A percentile compares a stretch with the other conserved stretches of the same genome.
phyloP scores from a whole-genome alignment of 2,797 vertebrate genomes.

The Orestias chungarensis region DNA sequence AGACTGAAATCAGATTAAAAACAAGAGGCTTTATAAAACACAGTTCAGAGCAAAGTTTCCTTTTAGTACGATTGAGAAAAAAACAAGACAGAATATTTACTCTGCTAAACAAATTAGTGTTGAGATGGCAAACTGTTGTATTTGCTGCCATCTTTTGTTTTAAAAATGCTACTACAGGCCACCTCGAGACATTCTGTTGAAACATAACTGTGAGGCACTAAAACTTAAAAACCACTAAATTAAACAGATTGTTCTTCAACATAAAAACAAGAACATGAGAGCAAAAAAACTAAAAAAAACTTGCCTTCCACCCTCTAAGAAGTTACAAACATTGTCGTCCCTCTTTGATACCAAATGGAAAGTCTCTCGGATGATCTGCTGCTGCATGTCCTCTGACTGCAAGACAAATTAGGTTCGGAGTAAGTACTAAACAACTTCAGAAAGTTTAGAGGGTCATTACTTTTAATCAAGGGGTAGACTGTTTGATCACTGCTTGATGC shows the following conservation, averaged over 20 bases:
- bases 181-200: background rate
- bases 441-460: background rate
- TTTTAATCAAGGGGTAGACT: background rate
- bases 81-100: background rate
- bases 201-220: background rate
- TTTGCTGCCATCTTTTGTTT: constrained; percentile 10
- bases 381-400: constrained; percentile 91
- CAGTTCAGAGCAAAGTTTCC: background rate
- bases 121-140: constrained; percentile 1
- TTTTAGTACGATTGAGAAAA: background rate
- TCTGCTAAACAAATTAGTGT: background rate
- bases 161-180: background rate
- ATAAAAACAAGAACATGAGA: background rate
- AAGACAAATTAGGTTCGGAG: background rate
- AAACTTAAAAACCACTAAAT: background rate
- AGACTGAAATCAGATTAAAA: constrained; percentile 64
- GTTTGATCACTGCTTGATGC: background rate
- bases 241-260: too few species aligned
- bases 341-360: constrained; percentile 95
- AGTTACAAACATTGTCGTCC: constrained; percentile 95
- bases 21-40: background rate
- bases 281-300: constrained; percentile 34
- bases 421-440: background rate
- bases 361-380: constrained; percentile 93
- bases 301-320: constrained; percentile 92